A percentile compares a stretch with the other conserved stretches of the same genome.
Conservation (phyloP, 2,113 vertebrate species). For the Grammomys surdaster region DNA sequence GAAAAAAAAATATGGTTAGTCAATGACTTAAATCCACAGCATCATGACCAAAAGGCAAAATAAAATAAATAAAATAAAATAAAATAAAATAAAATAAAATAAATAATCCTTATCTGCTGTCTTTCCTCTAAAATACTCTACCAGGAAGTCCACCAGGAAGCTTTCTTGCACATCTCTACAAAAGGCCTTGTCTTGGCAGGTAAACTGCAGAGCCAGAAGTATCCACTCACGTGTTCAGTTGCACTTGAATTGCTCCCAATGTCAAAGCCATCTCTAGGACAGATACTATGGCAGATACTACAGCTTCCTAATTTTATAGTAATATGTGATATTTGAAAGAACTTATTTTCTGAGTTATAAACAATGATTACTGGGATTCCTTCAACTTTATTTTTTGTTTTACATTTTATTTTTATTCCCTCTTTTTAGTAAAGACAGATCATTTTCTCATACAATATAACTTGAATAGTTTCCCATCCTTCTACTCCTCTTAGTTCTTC, state of each 20-base stretch:
- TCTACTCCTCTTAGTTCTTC: background rate
- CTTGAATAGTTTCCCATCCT: background rate
- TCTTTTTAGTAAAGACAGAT: background rate
- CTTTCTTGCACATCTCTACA: background rate
- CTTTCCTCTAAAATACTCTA: background rate
- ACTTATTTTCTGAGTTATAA: background rate
- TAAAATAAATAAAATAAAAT: background rate
- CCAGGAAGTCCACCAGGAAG: background rate
- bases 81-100: background rate
- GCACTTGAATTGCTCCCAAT: background rate
- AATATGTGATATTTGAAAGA: constrained; percentile 1
- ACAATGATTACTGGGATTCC: background rate
- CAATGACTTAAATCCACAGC: background rate
- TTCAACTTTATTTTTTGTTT: background rate
- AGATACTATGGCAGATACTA: background rate
- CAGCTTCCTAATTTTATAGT: background rate
- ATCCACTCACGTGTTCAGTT: background rate
- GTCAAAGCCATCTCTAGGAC: background rate
- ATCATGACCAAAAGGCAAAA: background rate
- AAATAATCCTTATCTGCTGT: background rate
- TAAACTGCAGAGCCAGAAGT: background rate
- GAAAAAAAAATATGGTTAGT: background rate
- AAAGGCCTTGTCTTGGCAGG: background rate
- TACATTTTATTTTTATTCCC: no score
- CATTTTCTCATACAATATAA: background rate